phyloP scores from a whole-genome alignment of 2,113 vertebrate species.

The Oncorhynchus mykiss region DNA sequence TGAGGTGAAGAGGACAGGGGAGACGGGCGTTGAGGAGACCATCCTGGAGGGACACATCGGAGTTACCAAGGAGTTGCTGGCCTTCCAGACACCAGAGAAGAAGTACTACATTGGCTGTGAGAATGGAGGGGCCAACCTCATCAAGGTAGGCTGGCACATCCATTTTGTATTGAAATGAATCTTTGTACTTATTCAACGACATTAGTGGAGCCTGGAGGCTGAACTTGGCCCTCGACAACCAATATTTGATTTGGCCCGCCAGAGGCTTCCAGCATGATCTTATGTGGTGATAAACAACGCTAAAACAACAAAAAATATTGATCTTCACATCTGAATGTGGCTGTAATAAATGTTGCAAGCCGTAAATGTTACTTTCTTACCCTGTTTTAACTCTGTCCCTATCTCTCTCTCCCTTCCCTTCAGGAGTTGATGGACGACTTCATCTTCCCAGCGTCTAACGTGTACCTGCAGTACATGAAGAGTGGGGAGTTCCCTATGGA shows the following conservation, averaged over 20 bases:
- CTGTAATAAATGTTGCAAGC: too few relatives aligned
- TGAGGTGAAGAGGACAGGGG: slow-evolving; percentile 95
- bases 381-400: neutral
- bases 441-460: slow-evolving; percentile 98
- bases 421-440: slow-evolving; percentile 99
- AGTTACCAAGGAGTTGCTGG: slow-evolving; percentile 95
- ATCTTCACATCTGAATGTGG: too few relatives aligned
- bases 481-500: slow-evolving; percentile 96
- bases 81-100: slow-evolving; percentile 97
- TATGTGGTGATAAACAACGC: too few relatives aligned
- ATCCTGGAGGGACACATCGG: slow-evolving; percentile 97
- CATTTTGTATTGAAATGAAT: neutral
- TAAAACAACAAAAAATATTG: too few relatives aligned
- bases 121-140: slow-evolving; percentile 97
- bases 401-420: slow-evolving; percentile 11
- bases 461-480: slow-evolving; percentile 98
- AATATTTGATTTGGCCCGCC: too few relatives aligned
- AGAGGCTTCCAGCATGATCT: too few relatives aligned
- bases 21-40: slow-evolving; percentile 95
- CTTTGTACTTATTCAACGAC: too few relatives aligned
- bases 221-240: too few relatives aligned
- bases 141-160: slow-evolving; percentile 80
- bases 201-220: too few relatives aligned
- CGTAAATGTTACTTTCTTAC: too few relatives aligned
- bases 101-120: slow-evolving; percentile 98